A percentile compares a stretch with the other conserved stretches of the same genome.
These are phyloP conservation scores for Microplitis demolitor DNA, from an alignment of 1,140 invertebrate species.

Conservation along the genomic window DNA sequence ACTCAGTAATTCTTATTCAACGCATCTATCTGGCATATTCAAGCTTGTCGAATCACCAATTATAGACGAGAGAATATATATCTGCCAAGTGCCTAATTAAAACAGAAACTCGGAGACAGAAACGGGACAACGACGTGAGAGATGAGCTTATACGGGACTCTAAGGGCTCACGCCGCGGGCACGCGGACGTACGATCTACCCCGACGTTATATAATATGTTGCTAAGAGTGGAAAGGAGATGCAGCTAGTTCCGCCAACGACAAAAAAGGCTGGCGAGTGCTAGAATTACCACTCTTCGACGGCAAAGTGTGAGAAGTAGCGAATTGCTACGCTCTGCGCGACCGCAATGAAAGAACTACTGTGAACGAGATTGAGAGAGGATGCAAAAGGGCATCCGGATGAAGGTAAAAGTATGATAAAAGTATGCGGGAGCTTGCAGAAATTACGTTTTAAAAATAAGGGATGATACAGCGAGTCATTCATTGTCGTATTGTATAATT, in stretches of 20 bases:
- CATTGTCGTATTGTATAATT: conserved; percentile 61
- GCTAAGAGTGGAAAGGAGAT: conserved; percentile 45
- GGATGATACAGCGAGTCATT: conserved; percentile 46
- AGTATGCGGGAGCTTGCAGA: conserved; percentile 29
- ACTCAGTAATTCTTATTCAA: conserved; percentile 58
- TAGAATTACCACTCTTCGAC: conserved; percentile 60
- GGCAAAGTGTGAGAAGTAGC: conserved; percentile 54
- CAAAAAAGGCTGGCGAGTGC: conserved; percentile 52
- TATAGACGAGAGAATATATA: conserved; percentile 38
- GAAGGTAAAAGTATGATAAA: conserved; percentile 34
- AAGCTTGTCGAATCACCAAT: conserved; percentile 49
- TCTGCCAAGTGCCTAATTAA: conserved; percentile 61
- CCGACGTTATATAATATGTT: conserved; percentile 38
- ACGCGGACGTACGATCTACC: neutral
- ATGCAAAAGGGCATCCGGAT: conserved; percentile 22
- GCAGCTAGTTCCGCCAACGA: conserved; percentile 46
- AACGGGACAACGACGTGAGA: conserved; percentile 35
- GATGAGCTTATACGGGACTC: conserved; percentile 30
- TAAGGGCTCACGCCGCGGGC: conserved; percentile 16
- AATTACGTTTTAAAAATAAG: conserved; percentile 31
- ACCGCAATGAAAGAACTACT: conserved; percentile 12
- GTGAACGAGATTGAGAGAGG: conserved; percentile 25
- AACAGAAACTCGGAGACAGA: conserved; percentile 57
- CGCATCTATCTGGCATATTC: conserved; percentile 55
- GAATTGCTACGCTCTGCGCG: conserved; percentile 2